These are phyloP conservation scores for Cranoglanis bouderius DNA, from an alignment of 2,113 vertebrate genomes.

Conservation along the genomic window DNA sequence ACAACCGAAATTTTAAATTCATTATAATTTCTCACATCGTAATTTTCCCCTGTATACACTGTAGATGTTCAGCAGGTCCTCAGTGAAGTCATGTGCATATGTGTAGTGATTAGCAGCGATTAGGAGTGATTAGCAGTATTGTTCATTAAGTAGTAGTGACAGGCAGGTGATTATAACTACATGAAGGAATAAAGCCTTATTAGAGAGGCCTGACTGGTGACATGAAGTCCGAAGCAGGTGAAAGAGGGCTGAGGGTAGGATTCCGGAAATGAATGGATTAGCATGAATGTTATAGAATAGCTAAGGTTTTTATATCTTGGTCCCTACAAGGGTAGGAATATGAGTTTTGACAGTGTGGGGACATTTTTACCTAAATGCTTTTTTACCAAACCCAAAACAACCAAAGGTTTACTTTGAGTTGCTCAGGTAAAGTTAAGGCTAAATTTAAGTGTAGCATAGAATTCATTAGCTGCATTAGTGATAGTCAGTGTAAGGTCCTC, in stretches of 20 bases:
- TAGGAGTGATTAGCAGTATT: background rate
- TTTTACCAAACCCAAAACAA: background rate
- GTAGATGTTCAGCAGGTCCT: background rate
- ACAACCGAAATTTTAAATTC: background rate
- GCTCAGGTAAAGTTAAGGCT: background rate
- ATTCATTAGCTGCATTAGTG: background rate
- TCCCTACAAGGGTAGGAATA: background rate
- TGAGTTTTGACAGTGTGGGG: background rate
- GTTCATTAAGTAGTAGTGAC: background rate
- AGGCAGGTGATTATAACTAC: slow-evolving; percentile 20
- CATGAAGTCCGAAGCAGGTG: too few species aligned
- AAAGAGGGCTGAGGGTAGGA: background rate
- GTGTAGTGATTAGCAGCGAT: background rate
- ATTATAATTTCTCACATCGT: background rate
- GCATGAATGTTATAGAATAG: background rate
- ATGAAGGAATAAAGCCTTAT: background rate
- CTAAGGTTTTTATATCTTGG: background rate
- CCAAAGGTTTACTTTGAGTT: background rate
- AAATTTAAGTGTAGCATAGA: background rate
- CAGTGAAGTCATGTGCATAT: background rate
- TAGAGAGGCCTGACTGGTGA: slow-evolving; percentile 4
- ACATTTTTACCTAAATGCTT: too few species aligned
- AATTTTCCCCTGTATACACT: background rate
- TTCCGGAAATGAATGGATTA: background rate
- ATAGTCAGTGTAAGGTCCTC: background rate